These are phyloP conservation scores for Sakesphorus luctuosus DNA, from an alignment of 2,113 vertebrate genomes.

Conservation along the genomic window DNA sequence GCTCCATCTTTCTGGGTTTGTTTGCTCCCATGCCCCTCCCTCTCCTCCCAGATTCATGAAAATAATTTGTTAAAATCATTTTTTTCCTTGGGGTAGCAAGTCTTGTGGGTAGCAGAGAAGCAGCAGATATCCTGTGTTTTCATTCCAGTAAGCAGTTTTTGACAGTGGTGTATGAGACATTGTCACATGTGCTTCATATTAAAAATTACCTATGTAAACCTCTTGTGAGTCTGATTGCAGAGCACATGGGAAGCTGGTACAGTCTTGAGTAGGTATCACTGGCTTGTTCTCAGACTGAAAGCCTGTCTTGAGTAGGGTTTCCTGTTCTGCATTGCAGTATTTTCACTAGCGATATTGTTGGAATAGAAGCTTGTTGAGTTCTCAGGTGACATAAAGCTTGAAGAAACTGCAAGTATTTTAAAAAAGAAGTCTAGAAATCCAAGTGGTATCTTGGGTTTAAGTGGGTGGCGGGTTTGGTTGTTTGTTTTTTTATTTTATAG, in stretches of 20 bases:
- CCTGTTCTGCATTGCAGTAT: not conserved
- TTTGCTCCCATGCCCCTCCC: not conserved
- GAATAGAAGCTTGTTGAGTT: not conserved
- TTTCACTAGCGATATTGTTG: not conserved
- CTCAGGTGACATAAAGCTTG: not conserved
- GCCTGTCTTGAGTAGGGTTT: not conserved
- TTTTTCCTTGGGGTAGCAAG: not conserved
- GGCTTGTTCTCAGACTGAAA: not conserved
- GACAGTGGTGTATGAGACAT: not conserved
- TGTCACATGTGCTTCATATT: not conserved
- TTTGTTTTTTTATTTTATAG: not conserved
- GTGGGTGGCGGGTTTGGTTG: not conserved
- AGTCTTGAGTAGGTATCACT: fast-evolving
- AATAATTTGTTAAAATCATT: not conserved
- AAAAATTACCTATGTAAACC: not conserved
- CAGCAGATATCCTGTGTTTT: not conserved
- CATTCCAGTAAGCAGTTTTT: not conserved
- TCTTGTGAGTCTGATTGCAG: not conserved
- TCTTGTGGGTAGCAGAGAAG: not conserved
- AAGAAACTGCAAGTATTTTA: not conserved
- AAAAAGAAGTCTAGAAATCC: not conserved
- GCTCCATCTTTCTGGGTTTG: not conserved
- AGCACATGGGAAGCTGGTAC: not conserved
- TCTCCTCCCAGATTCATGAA: not conserved
- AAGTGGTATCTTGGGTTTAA: not conserved